phyloP scores from a whole-genome alignment of 2,797 vertebrate genomes.

The Poeciliopsis infans region DNA sequence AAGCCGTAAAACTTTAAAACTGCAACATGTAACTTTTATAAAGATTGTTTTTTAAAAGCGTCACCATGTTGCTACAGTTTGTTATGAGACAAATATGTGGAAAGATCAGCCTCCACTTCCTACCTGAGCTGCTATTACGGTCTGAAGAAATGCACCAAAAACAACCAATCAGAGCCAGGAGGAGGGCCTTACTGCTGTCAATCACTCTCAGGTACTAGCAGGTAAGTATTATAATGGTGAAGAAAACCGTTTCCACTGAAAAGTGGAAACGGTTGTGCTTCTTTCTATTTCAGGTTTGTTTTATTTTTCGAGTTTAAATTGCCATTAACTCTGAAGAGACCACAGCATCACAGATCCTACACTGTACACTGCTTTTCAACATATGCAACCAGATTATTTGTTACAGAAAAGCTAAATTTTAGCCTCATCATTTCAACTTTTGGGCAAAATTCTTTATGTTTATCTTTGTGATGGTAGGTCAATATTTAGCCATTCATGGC shows the following conservation, averaged over 20 bases:
- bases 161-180: no score
- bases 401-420: background rate
- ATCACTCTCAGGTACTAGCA: rapidly evolving
- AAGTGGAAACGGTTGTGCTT: no score
- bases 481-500: background rate
- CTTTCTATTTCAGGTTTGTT: background rate
- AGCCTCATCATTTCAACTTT: background rate
- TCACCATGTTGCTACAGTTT: background rate
- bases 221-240: no score
- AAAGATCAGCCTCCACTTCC: no score
- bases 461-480: background rate
- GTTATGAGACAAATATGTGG: background rate
- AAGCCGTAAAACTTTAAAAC: background rate
- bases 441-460: background rate
- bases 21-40: background rate
- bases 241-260: background rate
- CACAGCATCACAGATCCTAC: background rate
- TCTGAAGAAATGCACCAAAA: no score
- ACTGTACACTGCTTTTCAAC: background rate
- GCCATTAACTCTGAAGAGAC: background rate
- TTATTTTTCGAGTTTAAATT: background rate
- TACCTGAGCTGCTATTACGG: no score
- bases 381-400: background rate
- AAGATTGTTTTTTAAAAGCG: background rate
- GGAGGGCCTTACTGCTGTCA: no score